These are phyloP conservation scores for Euura saliciscinereae DNA, from an alignment of 1,140 invertebrate species.

Conservation along the genomic window DNA sequence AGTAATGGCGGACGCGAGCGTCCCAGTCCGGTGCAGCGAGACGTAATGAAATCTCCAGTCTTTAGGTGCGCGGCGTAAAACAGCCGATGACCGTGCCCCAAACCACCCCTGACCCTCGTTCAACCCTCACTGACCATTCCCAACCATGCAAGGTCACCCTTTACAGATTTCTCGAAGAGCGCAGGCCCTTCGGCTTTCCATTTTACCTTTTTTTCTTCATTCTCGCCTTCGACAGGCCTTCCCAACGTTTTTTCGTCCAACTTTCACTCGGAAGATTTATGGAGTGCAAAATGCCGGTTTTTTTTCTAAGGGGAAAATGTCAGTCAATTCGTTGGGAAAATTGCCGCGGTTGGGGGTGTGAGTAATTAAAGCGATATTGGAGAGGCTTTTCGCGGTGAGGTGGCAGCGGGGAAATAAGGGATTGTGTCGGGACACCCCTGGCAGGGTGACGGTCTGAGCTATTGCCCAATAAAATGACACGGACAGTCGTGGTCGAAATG, in stretches of 20 bases:
- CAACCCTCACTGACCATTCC: conserved; percentile 20
- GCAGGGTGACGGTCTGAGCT: conserved; percentile 45
- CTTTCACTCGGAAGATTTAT: too few relatives aligned
- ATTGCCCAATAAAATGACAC: conserved; percentile 57
- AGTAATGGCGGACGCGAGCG: conserved; percentile 33
- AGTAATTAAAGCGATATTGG: neutral
- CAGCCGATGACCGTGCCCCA: neutral
- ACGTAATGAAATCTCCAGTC: conserved; percentile 36
- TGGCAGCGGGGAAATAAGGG: neutral
- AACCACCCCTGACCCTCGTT: conserved; percentile 15
- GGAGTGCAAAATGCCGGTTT: neutral
- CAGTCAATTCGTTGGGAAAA: too few relatives aligned
- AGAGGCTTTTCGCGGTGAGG: neutral
- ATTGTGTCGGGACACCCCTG: neutral
- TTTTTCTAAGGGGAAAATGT: neutral
- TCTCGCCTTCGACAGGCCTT: neutral
- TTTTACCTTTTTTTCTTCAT: conserved; percentile 30
- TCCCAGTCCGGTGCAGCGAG: conserved; percentile 24
- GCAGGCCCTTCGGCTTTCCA: neutral
- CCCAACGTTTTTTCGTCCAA: neutral
- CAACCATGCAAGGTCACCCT: conserved; percentile 17
- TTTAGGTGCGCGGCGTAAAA: conserved; percentile 14
- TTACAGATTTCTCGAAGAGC: neutral
- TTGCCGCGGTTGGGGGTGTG: neutral
- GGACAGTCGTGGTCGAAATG: conserved; percentile 53